These are phyloP conservation scores for Molanna angustata DNA, from an alignment of 2,888 invertebrate species.

Conservation along the genomic window DNA sequence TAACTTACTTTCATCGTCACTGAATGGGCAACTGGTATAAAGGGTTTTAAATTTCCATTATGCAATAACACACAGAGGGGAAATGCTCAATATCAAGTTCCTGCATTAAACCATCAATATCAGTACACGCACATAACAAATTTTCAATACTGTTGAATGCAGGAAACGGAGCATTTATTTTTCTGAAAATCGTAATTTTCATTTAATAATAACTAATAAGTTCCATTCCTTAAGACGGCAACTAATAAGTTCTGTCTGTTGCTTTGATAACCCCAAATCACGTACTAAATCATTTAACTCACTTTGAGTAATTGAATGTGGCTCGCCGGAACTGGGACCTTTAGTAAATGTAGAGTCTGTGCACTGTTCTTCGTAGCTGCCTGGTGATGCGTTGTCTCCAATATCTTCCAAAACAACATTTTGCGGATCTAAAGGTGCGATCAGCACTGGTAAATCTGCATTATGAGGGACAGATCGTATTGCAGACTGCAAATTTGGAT, in stretches of 20 bases:
- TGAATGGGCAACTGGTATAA: too few relatives aligned
- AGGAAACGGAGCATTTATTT: background rate
- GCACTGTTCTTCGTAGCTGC: background rate
- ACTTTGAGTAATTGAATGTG: background rate
- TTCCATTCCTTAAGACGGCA: background rate
- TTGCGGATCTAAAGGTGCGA: background rate
- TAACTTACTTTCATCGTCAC: too few relatives aligned
- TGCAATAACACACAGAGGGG: too few relatives aligned
- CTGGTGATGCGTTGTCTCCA: background rate
- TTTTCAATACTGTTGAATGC: background rate
- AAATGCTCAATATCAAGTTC: too few relatives aligned
- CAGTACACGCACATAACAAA: too few relatives aligned
- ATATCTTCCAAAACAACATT: background rate
- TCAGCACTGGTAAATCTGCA: background rate
- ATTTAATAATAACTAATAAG: background rate
- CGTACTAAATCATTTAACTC: background rate
- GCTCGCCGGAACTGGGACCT: background rate
- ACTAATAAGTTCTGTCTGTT: background rate
- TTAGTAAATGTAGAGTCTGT: background rate
- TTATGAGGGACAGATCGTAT: too few relatives aligned
- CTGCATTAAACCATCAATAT: too few relatives aligned
- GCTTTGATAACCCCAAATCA: background rate
- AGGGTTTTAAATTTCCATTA: too few relatives aligned
- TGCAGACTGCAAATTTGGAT: too few relatives aligned
- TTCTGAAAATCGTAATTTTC: background rate